Base-by-base conservation (phyloP, 2,888 invertebrate species). In the Chloroclysta siterata region DNA sequence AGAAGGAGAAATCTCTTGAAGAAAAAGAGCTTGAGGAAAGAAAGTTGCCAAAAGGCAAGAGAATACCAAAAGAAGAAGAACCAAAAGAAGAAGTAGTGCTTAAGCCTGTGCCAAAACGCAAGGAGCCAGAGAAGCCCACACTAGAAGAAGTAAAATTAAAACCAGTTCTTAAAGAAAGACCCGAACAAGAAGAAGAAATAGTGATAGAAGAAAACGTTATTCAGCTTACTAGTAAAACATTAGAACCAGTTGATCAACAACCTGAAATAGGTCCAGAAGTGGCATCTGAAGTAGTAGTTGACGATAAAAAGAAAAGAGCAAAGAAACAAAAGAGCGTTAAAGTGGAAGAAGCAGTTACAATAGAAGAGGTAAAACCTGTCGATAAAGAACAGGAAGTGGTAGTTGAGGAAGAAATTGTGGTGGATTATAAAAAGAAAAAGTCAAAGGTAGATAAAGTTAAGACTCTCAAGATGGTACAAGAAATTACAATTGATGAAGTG, bases 71-170 rank as follows among this genome's bases (percentile, higher is more conserved):
- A 58, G 83, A 88, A 71, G 88, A 89, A 68, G 82, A 84, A 71
- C 72, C 79, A 22, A 78, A 80, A 22, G 76, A 77, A 63, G 71
- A 89, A 63, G 78, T 94, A 0, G 78, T 82, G 28, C 81, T 94
- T 0, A 94, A 94, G 64, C 94, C 94, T 0, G 73, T 89, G 39
- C 77, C 78, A 11, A 81, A 77, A 69, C 70, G 81, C 7, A 66
- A 84, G 10, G 81, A 84, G 66, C 82, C 92, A 86, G 53, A 93
- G 85, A 87, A 93, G 90, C 67, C 89, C 88, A 90, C 91, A 72
- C 80, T 87, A 14, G 85, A 90, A 71, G 88, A 91, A 71, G 82
- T 90, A 0, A 72, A 76, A 5, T 72, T 92, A 0, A 93, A 93
- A 69, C 90, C 90, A 17, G 69, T 86, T 54, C 77, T 76, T 41